Evolutionary conservation across 2,113 vertebrate genomes (phyloP), one percentile per base, ranked within the genome.

Genomic region (Noturus placidus): DNA sequence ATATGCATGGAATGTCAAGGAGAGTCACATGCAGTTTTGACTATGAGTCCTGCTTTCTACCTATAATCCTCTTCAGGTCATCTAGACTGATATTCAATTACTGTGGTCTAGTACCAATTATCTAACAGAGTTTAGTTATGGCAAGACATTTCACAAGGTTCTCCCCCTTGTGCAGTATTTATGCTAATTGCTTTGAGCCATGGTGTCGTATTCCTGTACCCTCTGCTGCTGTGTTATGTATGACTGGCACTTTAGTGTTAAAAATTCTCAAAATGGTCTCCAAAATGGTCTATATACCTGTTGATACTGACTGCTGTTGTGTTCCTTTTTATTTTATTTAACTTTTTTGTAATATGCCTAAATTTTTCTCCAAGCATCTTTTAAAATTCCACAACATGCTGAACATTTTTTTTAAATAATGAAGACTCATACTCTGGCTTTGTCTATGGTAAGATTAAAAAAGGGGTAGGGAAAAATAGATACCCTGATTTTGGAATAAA

Each of bases 171-270:
- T 86, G 59, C n/a, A 52, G 59, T 54, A 65, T 46, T 74, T 61
- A 84, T 78, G 38, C 74, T 88, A 90, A 88, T 90, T 87, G 63
- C 30, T 88, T 88, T 90, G 46, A 90, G 57, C 57, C 35, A 30
- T 77, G 82, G 82, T 87, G 87, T 90, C 22, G 69, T 85, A 77
- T 88, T 90, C 82, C 84, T 67, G 67, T 27, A 33, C n/a, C 61
- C 50, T 69, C 76, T 63, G 54, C 81, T 70, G 38, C 78, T 86
- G 19, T 89, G 70, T 35, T 87, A 17, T 3, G 67, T 8, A 59
- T 59, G 25, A 52, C 33, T 25, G 17, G 6, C 85, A 87, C 57
- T 80, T 61, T 17, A 65, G 77, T 82, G 79, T 50, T 33, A 85
- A 22, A 35, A 13, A 61, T 54, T 72, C 14, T 65, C 46, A 76